Percentiles rank a stretch among this genome's conserved stretches.
These are phyloP conservation scores for Sarcophaga bullata DNA, from an alignment of 1,140 invertebrate species.

Conservation along the genomic window DNA sequence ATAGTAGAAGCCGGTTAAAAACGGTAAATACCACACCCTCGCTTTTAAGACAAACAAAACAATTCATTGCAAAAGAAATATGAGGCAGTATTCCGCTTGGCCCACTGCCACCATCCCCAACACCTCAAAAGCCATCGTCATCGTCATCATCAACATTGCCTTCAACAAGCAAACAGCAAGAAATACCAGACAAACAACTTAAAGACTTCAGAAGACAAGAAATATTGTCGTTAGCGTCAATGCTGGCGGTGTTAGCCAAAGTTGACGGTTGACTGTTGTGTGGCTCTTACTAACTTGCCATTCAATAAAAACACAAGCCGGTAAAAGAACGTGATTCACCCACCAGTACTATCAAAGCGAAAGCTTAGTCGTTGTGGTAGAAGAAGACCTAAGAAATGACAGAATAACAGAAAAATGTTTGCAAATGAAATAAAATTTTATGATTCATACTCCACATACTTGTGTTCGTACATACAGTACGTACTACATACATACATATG, in stretches of 20 bases:
- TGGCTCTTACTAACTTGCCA: background rate
- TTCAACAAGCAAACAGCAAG: background rate
- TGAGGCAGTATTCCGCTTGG: background rate
- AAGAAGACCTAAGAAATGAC: background rate
- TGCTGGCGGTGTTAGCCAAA: background rate
- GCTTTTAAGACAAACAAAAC: slow-evolving; percentile 6
- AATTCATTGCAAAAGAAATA: background rate
- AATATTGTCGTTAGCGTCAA: background rate
- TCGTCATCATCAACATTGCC: too few species aligned
- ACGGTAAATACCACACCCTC: slow-evolving; percentile 19
- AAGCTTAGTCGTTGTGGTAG: background rate
- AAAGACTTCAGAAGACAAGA: background rate
- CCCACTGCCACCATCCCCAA: background rate
- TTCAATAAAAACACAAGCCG: background rate
- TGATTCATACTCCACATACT: slow-evolving; percentile 3
- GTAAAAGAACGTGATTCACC: slow-evolving; percentile 7
- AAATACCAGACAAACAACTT: slow-evolving; percentile 11
- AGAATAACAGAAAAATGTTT: background rate
- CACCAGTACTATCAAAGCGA: background rate
- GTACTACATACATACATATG: too few species aligned
- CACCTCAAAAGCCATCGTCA: too few species aligned
- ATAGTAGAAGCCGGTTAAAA: slow-evolving; percentile 6
- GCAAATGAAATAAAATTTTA: background rate
- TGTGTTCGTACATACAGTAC: background rate
- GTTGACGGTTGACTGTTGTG: background rate